Conservation (phyloP, 2,888 invertebrate species). For the Bruchidius siliquastri region DNA sequence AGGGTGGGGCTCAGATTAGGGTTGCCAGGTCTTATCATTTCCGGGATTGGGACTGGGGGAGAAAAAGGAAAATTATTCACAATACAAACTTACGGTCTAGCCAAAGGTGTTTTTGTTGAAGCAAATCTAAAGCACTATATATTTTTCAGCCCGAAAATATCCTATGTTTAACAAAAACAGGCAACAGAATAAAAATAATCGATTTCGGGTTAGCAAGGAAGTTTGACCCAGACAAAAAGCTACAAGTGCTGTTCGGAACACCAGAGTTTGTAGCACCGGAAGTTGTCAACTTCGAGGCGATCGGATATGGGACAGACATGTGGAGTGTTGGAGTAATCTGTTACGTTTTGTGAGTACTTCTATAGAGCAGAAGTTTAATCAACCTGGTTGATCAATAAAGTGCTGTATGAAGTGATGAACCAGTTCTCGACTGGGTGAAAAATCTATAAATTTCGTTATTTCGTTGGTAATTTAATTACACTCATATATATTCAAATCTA, state of each 20-base stretch:
- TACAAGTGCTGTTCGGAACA: slow-evolving; percentile 93
- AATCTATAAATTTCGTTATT: too few species aligned
- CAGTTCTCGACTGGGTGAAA: too few species aligned
- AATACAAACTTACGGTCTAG: too few species aligned
- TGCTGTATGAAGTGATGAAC: too few species aligned
- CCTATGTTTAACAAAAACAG: slow-evolving; percentile 88
- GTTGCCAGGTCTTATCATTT: too few species aligned
- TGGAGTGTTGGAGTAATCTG: slow-evolving; percentile 98
- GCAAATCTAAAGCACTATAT: neutral
- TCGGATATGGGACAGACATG: slow-evolving; percentile 95
- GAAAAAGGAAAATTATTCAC: too few species aligned
- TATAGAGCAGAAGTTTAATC: too few species aligned
- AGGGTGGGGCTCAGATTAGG: too few species aligned
- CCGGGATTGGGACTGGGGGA: too few species aligned
- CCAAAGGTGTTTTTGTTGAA: neutral
- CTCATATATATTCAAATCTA: too few species aligned
- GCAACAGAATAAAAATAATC: slow-evolving; percentile 98
- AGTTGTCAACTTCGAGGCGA: slow-evolving; percentile 97
- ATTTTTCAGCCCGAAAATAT: slow-evolving; percentile 92
- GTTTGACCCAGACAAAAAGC: slow-evolving; percentile 86
- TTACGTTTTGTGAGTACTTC: slow-evolving; percentile 87
- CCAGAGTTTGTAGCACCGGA: slow-evolving; percentile 99
- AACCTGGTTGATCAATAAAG: too few species aligned
- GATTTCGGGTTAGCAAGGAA: slow-evolving; percentile 95
- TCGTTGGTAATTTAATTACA: too few species aligned